Evolutionary conservation across 1,140 invertebrate genomes (phyloP), one percentile per base, ranked within the genome.

Genomic region (Paralvinella palmiformis): DNA sequence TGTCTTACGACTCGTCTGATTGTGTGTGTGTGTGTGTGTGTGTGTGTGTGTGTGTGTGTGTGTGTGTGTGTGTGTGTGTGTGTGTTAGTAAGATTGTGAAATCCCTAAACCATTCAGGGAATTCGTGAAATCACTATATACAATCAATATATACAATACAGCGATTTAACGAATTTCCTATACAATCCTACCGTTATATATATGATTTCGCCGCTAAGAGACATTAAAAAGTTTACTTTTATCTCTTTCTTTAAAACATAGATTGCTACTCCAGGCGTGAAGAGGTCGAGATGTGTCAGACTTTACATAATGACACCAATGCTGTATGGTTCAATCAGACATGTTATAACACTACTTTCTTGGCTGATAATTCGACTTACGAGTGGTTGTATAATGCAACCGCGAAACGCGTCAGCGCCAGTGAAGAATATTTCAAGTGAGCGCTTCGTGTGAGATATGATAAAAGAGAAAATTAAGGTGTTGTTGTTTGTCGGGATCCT

Each of bases 341-440:
- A 10, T 60, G 58, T 41, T 60, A 60, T 36, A 60, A 60, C 58
- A 20, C 27, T 31, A 33, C 55, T 3, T 33, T 31, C 27, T 57
- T 13, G 27, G 33, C 17, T 22, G 33, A 31, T 57, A 31, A 27
- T 10, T 32, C 55, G 27, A 57, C 33, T 32, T 17, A 3, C 27
- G 2, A 32, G 35, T 5, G 2, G 33, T 13, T 20, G n/a, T 7
- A 17, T 22, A 20, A 7, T 57, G 55, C 33, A 57, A 57, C 55
- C 7, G 7, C n/a, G 37, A 3, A 82, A 33, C 59, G 48, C 29
- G 41, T 68, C 29, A 71, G 85, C 1, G 82, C 86, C 2, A 85
- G 86, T 0, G 86, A 87, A 73, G 85, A 87, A 78, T 87, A 82
- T 75, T 86, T 85, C 78, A 84, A 86, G 86, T 87, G 79, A 83